These are phyloP conservation scores for fruit fly (Drosophila melanogaster) DNA, from an alignment of 1,140 invertebrate genomes.

Conservation along the genomic window Release_6_plus_ISO1_MT NT_033779.5:12839501-12840000, in stretches of 20 bases:
- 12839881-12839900: slow-evolving; percentile 75
- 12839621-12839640: slow-evolving; percentile 72
- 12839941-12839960: slow-evolving; percentile 35
- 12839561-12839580: slow-evolving; percentile 21
- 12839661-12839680: not conserved
- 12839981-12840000: slow-evolving; percentile 15
- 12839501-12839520: slow-evolving; percentile 79
- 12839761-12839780: slow-evolving; percentile 45
- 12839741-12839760: slow-evolving; percentile 37
- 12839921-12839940: slow-evolving; percentile 53
- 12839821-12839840: slow-evolving; percentile 60
- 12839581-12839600: slow-evolving; percentile 38
- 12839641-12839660: slow-evolving; percentile 75
- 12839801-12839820: slow-evolving; percentile 37
- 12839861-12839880: slow-evolving; percentile 69
- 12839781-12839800: slow-evolving; percentile 19
- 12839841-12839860: slow-evolving; percentile 39
- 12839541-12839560: slow-evolving; percentile 62
- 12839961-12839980: slow-evolving; percentile 1
- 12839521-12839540: slow-evolving; percentile 83
- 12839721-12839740: slow-evolving; percentile 72
- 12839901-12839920: slow-evolving; percentile 68
- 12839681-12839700: not conserved
- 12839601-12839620: slow-evolving; percentile 80
- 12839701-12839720: slow-evolving; percentile 55